phyloP scores from a whole-genome alignment of 2,888 invertebrate species.

The Cryptocheilus praepositus region DNA sequence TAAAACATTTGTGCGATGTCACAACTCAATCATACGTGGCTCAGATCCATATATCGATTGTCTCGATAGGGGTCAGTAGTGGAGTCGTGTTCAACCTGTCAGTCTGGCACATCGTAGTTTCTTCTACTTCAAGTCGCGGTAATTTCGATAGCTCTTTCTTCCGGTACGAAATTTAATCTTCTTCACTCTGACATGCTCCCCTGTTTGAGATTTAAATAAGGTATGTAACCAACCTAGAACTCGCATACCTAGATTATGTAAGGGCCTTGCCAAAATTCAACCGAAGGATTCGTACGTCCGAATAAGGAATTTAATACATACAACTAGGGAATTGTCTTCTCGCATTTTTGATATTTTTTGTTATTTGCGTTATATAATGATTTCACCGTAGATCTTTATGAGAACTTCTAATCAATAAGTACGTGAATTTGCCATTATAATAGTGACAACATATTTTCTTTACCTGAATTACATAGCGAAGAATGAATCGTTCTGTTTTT shows the following conservation, averaged over 20 bases:
- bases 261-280: too few relatives aligned
- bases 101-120: constrained; percentile 56
- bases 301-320: background rate
- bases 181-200: constrained; percentile 29
- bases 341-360: too few relatives aligned
- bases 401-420: too few relatives aligned
- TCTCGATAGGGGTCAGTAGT: constrained; percentile 70
- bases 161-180: constrained; percentile 7
- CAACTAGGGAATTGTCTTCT: too few relatives aligned
- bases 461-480: background rate
- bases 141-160: constrained; percentile 25
- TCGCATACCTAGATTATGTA: too few relatives aligned
- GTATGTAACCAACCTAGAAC: constrained; percentile 29
- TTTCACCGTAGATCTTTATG: too few relatives aligned
- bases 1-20: background rate
- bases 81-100: constrained; percentile 55
- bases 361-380: too few relatives aligned
- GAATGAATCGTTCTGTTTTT: background rate
- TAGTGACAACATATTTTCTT: background rate
- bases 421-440: too few relatives aligned
- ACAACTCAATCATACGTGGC: constrained; percentile 61
- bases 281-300: too few relatives aligned
- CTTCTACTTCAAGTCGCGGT: constrained; percentile 51
- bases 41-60: constrained; percentile 71
- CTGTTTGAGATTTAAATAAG: constrained; percentile 34